Base-by-base conservation (phyloP, 1,140 invertebrate species). In the Bombus cullumanus region DNA sequence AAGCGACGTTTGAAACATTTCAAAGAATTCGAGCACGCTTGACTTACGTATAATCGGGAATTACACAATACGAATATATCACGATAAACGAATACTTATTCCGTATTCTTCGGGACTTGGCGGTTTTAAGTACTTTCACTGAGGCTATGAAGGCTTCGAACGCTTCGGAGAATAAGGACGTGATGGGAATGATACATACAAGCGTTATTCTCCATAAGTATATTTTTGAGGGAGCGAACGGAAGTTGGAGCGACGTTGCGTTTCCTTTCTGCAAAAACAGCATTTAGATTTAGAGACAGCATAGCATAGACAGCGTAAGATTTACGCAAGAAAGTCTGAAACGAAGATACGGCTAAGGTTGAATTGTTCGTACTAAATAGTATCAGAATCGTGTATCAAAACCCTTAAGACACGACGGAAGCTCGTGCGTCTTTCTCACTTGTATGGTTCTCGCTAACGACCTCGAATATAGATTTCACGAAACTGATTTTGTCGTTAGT, bases 21-120 rank as follows among this genome's bases (percentile, higher is more conserved):
- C 47, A 34, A 59, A 13, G 34, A 85, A 71, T 71, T 64, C 68
- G 66, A 53, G 34, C 59, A 74, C 53, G 62, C 80, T 6, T 75
- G 81, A 83, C 66, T 89, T 77, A 75, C 77, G 74, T 85, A 86
- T 90, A 93, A 92, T 92, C 85, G 34, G 73, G 84, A 87, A 83
- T 94, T 94, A 91, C 93, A 92, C 93, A 94, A 95, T 91, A 84
- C 43, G 87, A 91, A 92, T 93, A 91, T 84, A 92, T 92, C 75
- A 89, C 91, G 92, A 82, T 87, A 88, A 89, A 93, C 91, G 88
- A 94, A 86, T 83, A 85, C 88, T 92, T 90, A 92, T 92, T 94
- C 91, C 81, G 91, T 93, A 93, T 94, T 94, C 91, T 37, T 77
- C 37, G 75, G 87, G 85, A 91, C 87, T 92, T 28, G 71, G 34